A percentile compares a stretch with the other conserved stretches of the same genome.
Conservation (phyloP, 2,888 invertebrate species). For the Netelia fuscicornis region DNA sequence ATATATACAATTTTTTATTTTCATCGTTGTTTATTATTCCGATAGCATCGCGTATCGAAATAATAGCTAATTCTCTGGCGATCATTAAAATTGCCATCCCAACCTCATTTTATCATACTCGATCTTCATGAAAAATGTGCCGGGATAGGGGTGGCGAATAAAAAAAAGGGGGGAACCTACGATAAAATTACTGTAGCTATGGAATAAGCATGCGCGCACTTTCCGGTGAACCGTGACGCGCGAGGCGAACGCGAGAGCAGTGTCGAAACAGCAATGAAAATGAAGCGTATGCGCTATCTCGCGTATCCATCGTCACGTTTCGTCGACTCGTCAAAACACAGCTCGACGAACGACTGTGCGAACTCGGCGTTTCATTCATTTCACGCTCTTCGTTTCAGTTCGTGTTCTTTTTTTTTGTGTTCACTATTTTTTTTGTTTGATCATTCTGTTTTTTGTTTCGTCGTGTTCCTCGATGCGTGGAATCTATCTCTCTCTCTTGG, state of each 20-base stretch:
- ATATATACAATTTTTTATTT: neutral
- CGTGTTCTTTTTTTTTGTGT: neutral
- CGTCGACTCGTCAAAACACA: conserved; percentile 54
- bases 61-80: neutral
- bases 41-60: conserved; percentile 8
- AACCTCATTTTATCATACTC: conserved; percentile 9
- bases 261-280: conserved; percentile 37
- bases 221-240: conserved; percentile 2
- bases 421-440: conserved; percentile 9
- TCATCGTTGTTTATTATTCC: conserved; percentile 8
- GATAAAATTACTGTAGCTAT: conserved; percentile 26
- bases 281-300: conserved; percentile 31
- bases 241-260: neutral
- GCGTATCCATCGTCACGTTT: conserved; percentile 57
- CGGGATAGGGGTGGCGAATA: neutral
- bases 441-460: neutral
- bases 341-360: conserved; percentile 31
- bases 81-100: conserved; percentile 14
- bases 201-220: conserved; percentile 8
- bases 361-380: conserved; percentile 46
- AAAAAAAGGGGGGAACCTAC: neutral
- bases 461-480: conserved; percentile 45
- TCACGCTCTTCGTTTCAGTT: conserved; percentile 22
- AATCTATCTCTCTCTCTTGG: neutral
- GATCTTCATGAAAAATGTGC: conserved; percentile 45